These are phyloP conservation scores for Probosciger aterrimus DNA, from an alignment of 2,113 vertebrate species.

Conservation along the genomic window DNA sequence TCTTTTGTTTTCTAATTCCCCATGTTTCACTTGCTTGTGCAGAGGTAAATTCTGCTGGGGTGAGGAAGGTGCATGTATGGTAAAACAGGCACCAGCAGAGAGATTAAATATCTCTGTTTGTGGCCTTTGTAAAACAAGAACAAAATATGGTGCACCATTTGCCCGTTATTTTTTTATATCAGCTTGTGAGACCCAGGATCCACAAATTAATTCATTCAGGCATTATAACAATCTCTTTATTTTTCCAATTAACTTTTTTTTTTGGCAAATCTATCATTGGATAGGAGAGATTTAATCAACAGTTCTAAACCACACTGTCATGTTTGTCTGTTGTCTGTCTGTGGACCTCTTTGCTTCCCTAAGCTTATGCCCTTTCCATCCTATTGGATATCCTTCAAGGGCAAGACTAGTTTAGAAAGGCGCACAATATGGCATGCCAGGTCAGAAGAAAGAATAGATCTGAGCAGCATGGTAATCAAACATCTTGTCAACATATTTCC, in stretches of 20 bases:
- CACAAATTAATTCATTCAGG: background rate
- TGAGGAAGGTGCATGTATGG: background rate
- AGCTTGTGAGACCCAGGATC: accelerated
- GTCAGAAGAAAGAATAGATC: background rate
- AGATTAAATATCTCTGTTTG: background rate
- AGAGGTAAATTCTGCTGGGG: background rate
- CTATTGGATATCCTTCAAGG: background rate
- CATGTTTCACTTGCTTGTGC: background rate
- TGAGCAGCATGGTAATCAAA: background rate
- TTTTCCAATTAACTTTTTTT: background rate
- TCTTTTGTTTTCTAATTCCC: background rate
- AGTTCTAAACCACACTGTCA: accelerated
- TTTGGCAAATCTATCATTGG: background rate
- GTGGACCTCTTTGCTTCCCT: background rate
- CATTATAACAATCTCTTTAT: background rate
- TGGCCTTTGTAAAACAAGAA: background rate
- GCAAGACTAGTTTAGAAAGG: background rate
- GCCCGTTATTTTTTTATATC: background rate
- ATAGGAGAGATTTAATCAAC: background rate
- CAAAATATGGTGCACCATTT: background rate
- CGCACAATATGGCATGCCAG: background rate
- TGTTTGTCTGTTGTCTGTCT: background rate
- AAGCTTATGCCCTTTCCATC: background rate
- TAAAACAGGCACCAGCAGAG: background rate
- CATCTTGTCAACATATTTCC: background rate